Base-by-base conservation (phyloP, 1,140 invertebrate genomes). In the Ceratosolen solmsi region DNA sequence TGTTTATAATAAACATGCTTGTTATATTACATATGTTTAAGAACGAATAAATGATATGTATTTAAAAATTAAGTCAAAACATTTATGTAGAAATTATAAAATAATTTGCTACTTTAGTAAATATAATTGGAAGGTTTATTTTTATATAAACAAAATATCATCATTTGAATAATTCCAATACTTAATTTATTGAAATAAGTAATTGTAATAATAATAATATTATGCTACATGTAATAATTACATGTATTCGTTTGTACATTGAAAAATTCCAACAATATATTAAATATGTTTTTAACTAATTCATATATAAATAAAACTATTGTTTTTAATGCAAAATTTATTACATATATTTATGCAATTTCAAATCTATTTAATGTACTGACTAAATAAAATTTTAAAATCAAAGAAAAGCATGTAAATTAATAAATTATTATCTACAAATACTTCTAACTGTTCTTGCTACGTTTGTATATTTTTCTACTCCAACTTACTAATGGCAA, bases 401-500 rank as follows among this genome's bases (percentile, higher is more conserved):
- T 54, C 9, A 46, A 58, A 58, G 25, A 11, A 38, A 46, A 54
- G 38, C n/a, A 41, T 30, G 8, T 49, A 70, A 65, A 63, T 73
- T 27, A n/a, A 30, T 20, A 78, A 73, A 65, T 20, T 76, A 63
- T n/a, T 27, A 58, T 76, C 9, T 74, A 8, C 2, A 75, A 78
- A 27, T 82, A 81, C 80, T 78, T 85, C 83, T 74, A 85, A 89
- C 87, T 89, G 87, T 89, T 89, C 77, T 88, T 89, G 87, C 88
- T 89, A 89, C 51, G 54, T 72, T 41, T 73, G n/a, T n/a, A n/a
- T 84, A 85, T 70, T 79, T 84, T 80, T 79, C 81, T 84, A 84
- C 70, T 84, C 41, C 81, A 80, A 80, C 73, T 78, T 80, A 80
- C 74, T 83, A 77, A 82, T 84, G 77, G 73, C 76, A 80, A 78